These are phyloP conservation scores for Tokudaia muenninki DNA, from an alignment of 2,797 vertebrate species.

Conservation along the genomic window DNA sequence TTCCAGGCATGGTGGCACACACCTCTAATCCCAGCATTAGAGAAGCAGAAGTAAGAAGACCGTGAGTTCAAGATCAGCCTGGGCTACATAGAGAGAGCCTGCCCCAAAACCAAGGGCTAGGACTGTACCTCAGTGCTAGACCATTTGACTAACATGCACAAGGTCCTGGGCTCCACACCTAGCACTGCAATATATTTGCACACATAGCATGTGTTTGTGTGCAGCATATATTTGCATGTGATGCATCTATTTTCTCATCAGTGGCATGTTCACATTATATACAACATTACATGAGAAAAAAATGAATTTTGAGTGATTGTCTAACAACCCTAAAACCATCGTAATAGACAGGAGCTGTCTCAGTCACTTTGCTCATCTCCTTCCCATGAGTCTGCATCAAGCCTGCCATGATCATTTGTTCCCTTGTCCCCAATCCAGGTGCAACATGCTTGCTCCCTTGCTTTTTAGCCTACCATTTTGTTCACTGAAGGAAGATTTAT, in stretches of 20 bases:
- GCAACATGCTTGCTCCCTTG: neutral
- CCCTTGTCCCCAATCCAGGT: neutral
- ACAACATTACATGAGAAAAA: slow-evolving; percentile 21
- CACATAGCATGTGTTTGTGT: neutral
- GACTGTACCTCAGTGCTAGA: neutral
- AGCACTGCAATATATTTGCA: neutral
- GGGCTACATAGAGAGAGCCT: neutral
- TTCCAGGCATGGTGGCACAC: neutral
- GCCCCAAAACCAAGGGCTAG: neutral
- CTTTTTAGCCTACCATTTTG: neutral
- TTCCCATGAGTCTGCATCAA: neutral
- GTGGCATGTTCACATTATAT: neutral
- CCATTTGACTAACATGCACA: neutral
- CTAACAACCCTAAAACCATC: slow-evolving; percentile 11
- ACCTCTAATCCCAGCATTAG: neutral
- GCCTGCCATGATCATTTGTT: neutral
- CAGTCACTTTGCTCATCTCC: neutral
- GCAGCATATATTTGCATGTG: neutral
- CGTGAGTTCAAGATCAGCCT: neutral
- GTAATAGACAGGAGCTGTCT: neutral
- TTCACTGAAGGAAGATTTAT: neutral
- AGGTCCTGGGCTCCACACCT: neutral
- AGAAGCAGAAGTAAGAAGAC: neutral
- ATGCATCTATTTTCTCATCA: neutral
- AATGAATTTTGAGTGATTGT: neutral